Evolutionary conservation across 2,888 invertebrate genomes (phyloP).

Genomic region (Marronus borbonicus): DNA sequence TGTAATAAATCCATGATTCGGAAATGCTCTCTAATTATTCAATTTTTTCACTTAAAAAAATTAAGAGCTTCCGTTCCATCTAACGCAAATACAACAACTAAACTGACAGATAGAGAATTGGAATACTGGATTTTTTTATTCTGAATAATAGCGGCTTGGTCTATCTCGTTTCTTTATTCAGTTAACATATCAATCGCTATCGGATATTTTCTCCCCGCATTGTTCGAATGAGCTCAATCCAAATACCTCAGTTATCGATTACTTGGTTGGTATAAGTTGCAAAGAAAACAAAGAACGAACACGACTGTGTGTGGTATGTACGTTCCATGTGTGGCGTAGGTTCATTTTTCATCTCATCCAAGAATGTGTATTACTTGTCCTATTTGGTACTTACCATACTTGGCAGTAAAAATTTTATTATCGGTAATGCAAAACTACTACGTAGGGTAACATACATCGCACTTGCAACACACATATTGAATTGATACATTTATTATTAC

Average conservation of each 20-base stretch:
- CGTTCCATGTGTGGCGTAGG: not conserved
- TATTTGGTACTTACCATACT: not conserved
- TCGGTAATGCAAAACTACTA: not conserved
- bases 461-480: no score
- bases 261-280: not conserved
- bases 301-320: not conserved
- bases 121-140: no score
- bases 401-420: slow-evolving; percentile 14
- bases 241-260: slow-evolving; percentile 43
- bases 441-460: no score
- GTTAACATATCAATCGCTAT: not conserved
- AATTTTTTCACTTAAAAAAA: no score
- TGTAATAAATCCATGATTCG: no score
- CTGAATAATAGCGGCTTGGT: no score
- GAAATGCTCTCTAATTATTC: no score
- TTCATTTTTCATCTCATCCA: not conserved
- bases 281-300: slow-evolving; percentile 2
- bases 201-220: slow-evolving; percentile 30
- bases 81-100: no score
- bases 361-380: not conserved
- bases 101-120: no score
- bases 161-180: not conserved
- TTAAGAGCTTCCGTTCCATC: no score
- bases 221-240: slow-evolving; percentile 37
- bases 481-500: no score